Evolutionary conservation across 2,113 vertebrate genomes (phyloP), one percentile per base, ranked within the genome.

Genomic region (Sebastes fasciatus): DNA sequence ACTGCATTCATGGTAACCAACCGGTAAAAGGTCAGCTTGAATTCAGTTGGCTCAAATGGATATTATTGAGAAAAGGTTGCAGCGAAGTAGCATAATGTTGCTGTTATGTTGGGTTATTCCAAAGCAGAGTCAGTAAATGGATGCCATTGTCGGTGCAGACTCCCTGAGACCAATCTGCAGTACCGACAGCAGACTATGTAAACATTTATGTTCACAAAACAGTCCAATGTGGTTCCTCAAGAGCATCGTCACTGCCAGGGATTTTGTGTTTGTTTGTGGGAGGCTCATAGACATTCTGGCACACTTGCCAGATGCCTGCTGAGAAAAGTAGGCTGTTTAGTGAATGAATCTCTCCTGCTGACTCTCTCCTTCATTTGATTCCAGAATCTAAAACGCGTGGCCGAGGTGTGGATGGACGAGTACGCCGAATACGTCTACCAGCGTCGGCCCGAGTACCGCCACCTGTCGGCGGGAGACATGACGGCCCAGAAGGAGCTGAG

Each of bases 381-480:
- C 0, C 92, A 99, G 98, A 99, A 99, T 91, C 89, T 99, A 74
- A 99, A 99, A 90, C 95, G 98, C 0, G 98, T 99, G 84, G 98
- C 98, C 0, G 98, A 99, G 87, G 98, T 99, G 58, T 99, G 98
- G 98, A 99, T 99, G 98, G 98, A 99, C 0, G 98, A 99, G n/a
- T 99, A 96, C 0, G 98, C 98, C 0, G 98, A 99, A 68, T 97
- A 94, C 86, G 96, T 99, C 40, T 99, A 99, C 95, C 97, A 99
- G 95, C 97, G 98, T 0, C 93, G 98, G 19, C 98, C 98, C 0
- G 98, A 99, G 91, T 99, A 99, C 95, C 96, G 98, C 62, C 98
- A 99, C 90, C 96, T 99, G 23, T 98, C 98, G 0, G 96, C 97
- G 0, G 98, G 98, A 4, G 98, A 99, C 5, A 96, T 98, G 2